Evolutionary conservation across 1,140 invertebrate species (phyloP), one percentile per base, ranked within the genome.

Genomic region (Drosophila hydei): DNA sequence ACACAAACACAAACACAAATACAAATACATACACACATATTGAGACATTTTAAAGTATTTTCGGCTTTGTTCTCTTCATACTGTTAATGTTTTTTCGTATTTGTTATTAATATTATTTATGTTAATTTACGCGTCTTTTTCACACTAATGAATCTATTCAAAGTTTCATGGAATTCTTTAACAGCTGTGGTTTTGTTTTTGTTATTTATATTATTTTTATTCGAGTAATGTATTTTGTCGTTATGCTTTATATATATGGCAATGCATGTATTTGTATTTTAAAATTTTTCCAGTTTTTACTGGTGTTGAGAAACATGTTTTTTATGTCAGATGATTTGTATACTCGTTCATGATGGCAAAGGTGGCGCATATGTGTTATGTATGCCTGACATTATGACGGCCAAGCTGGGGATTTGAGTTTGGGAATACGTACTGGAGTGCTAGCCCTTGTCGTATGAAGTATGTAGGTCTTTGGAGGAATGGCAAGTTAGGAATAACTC

Each of bases 121-220:
- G 48, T 59, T 65, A 58, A 52, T 52, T 55, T 36, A 48, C 42
- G 21, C 19, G 47, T 23, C 42, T 62, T 50, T 60, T 62, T 64
- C 42, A 68, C 55, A 51, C 70, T 85, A 87, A 81, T 64, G 78
- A 83, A 69, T 88, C 74, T 75, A 77, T 77, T 81, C 62, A 62
- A 80, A 77, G 30, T 71, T 74, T 87, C 59, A 79, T 79, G 74
- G 69, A 77, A 77, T 56, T 55, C 16, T 61, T 67, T 68, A 83
- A 84, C 72, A 84, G 38, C 8, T 40, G 38, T 7, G 42, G 62
- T 61, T 8, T 60, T 67, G 67, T 33, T 54, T 68, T 51, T 25
- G 19, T 68, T 30, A 21, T 19, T 36, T 12, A 16, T 23, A 11
- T 1, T 36, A 36, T 42, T 7, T 42, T 19, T 45, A 25, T 45